These are phyloP conservation scores for Morelia viridis DNA, from an alignment of 2,797 vertebrate genomes.

Conservation along the genomic window DNA sequence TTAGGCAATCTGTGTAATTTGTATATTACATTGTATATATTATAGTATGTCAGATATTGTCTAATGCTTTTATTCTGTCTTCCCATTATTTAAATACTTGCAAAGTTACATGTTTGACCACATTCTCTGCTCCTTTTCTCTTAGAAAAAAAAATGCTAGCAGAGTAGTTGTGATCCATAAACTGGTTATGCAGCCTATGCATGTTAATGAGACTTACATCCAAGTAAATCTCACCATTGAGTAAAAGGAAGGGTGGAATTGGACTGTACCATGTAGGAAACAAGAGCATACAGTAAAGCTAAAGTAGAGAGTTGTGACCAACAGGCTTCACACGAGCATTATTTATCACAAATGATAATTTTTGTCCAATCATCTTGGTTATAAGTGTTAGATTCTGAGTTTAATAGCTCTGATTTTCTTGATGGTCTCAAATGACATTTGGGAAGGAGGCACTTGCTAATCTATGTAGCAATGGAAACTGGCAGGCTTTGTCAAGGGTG, in stretches of 20 bases:
- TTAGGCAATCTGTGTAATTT: neutral
- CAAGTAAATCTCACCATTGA: neutral
- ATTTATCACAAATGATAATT: neutral
- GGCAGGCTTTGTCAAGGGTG: neutral
- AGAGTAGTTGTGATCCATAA: too few species aligned
- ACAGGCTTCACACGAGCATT: neutral
- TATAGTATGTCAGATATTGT: neutral
- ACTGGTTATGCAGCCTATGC: neutral
- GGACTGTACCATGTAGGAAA: neutral
- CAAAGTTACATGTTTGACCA: neutral
- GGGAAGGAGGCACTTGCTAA: neutral
- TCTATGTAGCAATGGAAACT: neutral
- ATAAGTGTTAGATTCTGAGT: neutral
- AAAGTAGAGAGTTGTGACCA: too few species aligned
- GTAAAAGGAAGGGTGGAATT: neutral
- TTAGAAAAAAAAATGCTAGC: neutral
- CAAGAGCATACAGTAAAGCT: neutral
- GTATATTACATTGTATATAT: neutral
- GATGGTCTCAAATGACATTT: neutral
- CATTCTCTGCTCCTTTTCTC: neutral
- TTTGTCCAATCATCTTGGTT: neutral
- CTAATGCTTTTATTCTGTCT: neutral
- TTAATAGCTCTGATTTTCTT: slow-evolving; percentile 2
- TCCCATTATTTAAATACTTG: neutral
- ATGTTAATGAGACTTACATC: neutral